Conservation (phyloP, 2,797 vertebrate genomes). For the Anabas testudineus region DNA sequence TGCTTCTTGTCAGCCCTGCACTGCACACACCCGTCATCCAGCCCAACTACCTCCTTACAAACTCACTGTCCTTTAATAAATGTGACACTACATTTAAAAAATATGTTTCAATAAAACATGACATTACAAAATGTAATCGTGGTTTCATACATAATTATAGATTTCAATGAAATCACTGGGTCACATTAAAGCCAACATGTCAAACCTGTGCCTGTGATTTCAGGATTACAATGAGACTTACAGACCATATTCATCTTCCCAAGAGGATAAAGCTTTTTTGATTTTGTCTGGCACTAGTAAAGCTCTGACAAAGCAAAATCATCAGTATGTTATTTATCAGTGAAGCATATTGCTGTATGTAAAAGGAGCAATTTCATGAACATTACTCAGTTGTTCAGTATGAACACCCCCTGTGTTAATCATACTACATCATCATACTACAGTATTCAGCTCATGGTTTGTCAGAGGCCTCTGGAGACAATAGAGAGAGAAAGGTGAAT, state of each 20-base stretch:
- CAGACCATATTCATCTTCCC: neutral
- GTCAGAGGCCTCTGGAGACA: conserved; percentile 25
- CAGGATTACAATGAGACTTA: neutral
- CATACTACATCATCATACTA: too few relatives aligned
- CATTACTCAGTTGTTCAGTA: conserved; percentile 24
- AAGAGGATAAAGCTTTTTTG: neutral
- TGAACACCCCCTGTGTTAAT: conserved; percentile 12
- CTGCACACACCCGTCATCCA: too few relatives aligned
- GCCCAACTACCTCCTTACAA: too few relatives aligned
- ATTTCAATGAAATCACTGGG: neutral
- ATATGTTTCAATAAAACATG: too few relatives aligned
- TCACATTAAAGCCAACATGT: too few relatives aligned
- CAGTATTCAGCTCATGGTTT: conserved; percentile 17
- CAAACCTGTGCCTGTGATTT: too few relatives aligned
- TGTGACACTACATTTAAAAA: too few relatives aligned
- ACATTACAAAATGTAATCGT: too few relatives aligned
- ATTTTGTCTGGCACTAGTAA: neutral
- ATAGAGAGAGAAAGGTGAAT: conserved; percentile 51
- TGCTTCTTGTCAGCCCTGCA: too few relatives aligned
- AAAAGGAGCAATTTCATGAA: conserved; percentile 11
- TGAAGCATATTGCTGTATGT: neutral
- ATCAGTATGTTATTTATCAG: neutral
- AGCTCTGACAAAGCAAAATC: neutral
- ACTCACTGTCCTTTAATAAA: too few relatives aligned
- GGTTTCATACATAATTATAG: neutral